A percentile compares a stretch with the other conserved stretches of the same genome.
phyloP scores from a whole-genome alignment of 2,113 vertebrate genomes.

The Odontesthes bonariensis region DNA sequence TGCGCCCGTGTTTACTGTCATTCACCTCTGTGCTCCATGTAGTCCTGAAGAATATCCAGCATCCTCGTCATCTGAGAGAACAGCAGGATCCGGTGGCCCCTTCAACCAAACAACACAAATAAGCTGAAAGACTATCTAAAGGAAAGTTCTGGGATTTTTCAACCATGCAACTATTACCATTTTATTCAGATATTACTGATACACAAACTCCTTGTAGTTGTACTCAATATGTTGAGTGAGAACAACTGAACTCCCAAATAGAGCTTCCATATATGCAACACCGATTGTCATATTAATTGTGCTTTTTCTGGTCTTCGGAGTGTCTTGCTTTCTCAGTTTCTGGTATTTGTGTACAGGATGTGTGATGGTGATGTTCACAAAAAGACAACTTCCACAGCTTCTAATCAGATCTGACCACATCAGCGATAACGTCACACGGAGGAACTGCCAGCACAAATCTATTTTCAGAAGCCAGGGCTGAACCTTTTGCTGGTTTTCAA shows the following conservation, averaged over 20 bases:
- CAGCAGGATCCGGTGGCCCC: conserved; percentile 90
- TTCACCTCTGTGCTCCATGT: conserved; percentile 92
- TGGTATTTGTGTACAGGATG: not conserved
- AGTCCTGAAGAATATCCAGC: conserved; percentile 95
- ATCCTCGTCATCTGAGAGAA: conserved; percentile 97
- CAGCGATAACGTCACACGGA: not conserved
- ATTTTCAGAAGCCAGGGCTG: not conserved
- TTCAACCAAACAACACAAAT: conserved; percentile 38
- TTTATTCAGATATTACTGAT: not conserved
- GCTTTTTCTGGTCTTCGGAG: too few species aligned
- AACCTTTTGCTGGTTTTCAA: not conserved
- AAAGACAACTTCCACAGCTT: not conserved
- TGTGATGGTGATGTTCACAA: not conserved
- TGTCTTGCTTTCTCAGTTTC: not conserved
- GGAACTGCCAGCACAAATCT: not conserved
- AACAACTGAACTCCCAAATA: too few species aligned
- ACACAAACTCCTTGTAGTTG: not conserved
- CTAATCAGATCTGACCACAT: not conserved
- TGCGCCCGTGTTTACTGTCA: too few species aligned
- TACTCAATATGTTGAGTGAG: not conserved
- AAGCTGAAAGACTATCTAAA: not conserved
- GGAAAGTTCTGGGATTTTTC: too few species aligned
- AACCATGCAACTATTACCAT: not conserved
- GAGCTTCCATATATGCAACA: too few species aligned
- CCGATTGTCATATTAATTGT: too few species aligned